Evolutionary conservation across 2,113 vertebrate species (phyloP).

Genomic region (Bufo bufo): DNA sequence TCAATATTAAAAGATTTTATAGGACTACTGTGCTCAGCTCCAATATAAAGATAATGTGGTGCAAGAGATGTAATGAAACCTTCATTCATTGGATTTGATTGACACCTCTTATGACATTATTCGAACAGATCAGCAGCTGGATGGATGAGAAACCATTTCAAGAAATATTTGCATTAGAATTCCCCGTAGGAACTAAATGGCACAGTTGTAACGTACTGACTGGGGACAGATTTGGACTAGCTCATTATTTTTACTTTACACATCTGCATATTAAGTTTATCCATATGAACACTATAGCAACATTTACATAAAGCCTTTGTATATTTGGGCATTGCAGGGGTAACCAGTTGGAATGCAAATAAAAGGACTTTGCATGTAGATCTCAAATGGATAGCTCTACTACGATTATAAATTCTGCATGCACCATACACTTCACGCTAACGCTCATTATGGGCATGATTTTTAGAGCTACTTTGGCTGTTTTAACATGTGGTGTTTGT

Average conservation of each 20-base stretch:
- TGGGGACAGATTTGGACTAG: not conserved
- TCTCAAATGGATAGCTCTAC: constrained; percentile 4
- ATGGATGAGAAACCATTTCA: not conserved
- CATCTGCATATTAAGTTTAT: constrained; percentile 1
- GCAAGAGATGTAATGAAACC: constrained; percentile 22
- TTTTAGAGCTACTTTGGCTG: not conserved
- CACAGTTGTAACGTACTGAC: not conserved
- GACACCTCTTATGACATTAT: constrained; percentile 19
- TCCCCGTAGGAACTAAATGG: constrained; percentile 8
- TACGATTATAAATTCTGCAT: constrained; percentile 31
- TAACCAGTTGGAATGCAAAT: constrained; percentile 9
- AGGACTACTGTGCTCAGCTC: not conserved
- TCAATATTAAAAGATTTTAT: not conserved
- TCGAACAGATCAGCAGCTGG: not conserved
- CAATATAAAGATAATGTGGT: constrained; percentile 10
- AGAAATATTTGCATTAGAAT: constrained; percentile 21
- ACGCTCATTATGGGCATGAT: constrained; percentile 1
- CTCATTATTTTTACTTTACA: constrained; percentile 14
- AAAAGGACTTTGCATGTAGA: not conserved
- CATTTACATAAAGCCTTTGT: constrained; percentile 34
- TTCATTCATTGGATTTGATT: constrained; percentile 14
- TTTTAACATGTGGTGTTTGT: constrained; percentile 27
- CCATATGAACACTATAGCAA: not conserved
- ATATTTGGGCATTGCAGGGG: not conserved
- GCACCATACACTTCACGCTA: not conserved